A percentile compares a stretch with the other conserved stretches of the same genome.
phyloP scores from a whole-genome alignment of 1,140 invertebrate species.

The Macrocentrus cingulum region DNA sequence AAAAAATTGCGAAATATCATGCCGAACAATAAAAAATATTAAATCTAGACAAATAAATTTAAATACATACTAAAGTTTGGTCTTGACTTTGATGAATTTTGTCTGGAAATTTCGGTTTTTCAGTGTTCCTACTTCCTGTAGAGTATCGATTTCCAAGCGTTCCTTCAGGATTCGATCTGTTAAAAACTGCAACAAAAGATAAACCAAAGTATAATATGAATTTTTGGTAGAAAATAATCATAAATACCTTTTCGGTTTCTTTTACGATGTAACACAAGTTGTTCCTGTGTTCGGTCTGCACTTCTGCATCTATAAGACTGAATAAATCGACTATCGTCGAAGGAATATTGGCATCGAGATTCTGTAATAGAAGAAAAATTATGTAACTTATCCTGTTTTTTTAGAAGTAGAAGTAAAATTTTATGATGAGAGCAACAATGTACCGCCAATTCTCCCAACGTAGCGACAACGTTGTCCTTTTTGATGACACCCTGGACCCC shows the following conservation, averaged over 20 bases:
- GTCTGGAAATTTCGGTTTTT: slow-evolving; percentile 90
- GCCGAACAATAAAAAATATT: not conserved
- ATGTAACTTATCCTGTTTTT: slow-evolving; percentile 12
- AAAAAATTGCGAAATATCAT: slow-evolving; percentile 45
- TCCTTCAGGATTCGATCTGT: slow-evolving; percentile 88
- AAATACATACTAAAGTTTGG: slow-evolving; percentile 91
- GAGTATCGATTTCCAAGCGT: slow-evolving; percentile 88
- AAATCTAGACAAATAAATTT: slow-evolving; percentile 15
- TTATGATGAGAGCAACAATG: slow-evolving; percentile 38
- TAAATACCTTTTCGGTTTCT: slow-evolving; percentile 70
- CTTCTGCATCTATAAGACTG: slow-evolving; percentile 78
- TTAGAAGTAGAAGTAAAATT: slow-evolving; percentile 7
- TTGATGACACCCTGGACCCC: slow-evolving; percentile 70
- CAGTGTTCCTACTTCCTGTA: slow-evolving; percentile 90
- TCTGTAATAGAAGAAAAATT: slow-evolving; percentile 58
- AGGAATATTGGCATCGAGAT: slow-evolving; percentile 73
- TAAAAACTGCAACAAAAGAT: slow-evolving; percentile 73
- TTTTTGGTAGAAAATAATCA: slow-evolving; percentile 24
- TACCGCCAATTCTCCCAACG: slow-evolving; percentile 71
- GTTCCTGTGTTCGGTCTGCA: slow-evolving; percentile 67
- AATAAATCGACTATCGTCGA: slow-evolving; percentile 78
- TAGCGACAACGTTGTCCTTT: slow-evolving; percentile 69
- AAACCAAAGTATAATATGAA: slow-evolving; percentile 38
- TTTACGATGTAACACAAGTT: slow-evolving; percentile 78
- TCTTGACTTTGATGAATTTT: slow-evolving; percentile 98